Evolutionary conservation across 2,888 invertebrate genomes (phyloP), one percentile per base, ranked within the genome.

Genomic region (Aspidiotus rigidus): DNA sequence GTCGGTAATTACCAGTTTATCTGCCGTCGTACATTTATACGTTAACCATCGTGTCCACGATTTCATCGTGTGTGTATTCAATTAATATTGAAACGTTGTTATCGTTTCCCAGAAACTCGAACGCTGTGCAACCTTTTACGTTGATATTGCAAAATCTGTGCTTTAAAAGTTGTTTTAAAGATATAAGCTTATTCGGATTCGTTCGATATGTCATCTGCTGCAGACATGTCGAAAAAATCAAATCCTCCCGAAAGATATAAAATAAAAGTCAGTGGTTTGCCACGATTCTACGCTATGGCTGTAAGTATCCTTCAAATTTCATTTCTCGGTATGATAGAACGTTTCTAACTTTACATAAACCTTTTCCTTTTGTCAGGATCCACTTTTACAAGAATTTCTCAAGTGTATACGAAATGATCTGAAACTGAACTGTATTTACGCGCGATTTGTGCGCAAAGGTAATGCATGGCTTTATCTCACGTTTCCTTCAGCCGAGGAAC

Each of bases 361-460:
- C 7, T 11, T 49, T 69, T n/a, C 13, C 17, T 44, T 16, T 56
- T 11, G 64, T 62, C 49, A 74, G 73, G 73, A 73, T 71, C 73
- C 73, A 9, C 69, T 72, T 40, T 57, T 73, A 44, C 74, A 80
- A 79, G 79, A 80, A 75, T 75, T 81, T 71, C 79, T 79, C 73
- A 81, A 80, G 73, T 76, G 79, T 67, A 74, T 81, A 11, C 75
- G 76, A 41, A 74, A 75, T 8, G 77, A 77, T 59, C 73, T 81
- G 62, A 77, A 77, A 2, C 71, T 82, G 9, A 79, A 79, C 55
- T 78, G 80, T 44, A 78, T 79, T 56, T 81, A 81, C 73, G 81
- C 81, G 71, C 74, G 78, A 3, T 74, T 74, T 17, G 74, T 74
- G 7, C 74, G 74, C 67, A 75, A 74, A 67, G 74, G 75, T 7